phyloP scores from a whole-genome alignment of 2,113 vertebrate genomes.

The Herpailurus yagouaroundi region DNA sequence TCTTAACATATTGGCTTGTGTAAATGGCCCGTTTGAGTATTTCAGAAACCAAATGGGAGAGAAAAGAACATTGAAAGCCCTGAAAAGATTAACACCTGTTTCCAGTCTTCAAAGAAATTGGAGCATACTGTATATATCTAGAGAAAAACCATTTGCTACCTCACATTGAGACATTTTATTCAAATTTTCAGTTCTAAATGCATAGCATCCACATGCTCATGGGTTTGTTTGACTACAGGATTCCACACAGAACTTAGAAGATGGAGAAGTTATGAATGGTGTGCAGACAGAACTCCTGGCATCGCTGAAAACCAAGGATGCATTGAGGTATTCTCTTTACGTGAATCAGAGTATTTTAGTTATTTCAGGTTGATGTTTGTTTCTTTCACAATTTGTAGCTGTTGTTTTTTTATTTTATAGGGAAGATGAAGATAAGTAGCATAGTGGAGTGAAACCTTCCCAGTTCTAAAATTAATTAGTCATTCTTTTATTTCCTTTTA shows the following conservation, averaged over 20 bases:
- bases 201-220: constrained; percentile 23
- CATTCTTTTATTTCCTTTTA: not conserved
- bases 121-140: not conserved
- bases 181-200: constrained; percentile 41
- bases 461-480: constrained; percentile 9
- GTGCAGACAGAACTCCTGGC: constrained; percentile 76
- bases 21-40: constrained; percentile 51
- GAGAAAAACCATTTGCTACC: not conserved
- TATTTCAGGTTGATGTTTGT: not conserved
- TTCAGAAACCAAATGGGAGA: constrained; percentile 46
- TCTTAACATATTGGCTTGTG: constrained; percentile 42
- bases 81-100: constrained; percentile 50
- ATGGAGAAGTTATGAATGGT: constrained; percentile 77
- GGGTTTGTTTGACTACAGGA: constrained; percentile 81
- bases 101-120: constrained; percentile 43
- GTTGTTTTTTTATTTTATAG: constrained; percentile 4
- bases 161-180: not conserved
- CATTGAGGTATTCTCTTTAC: constrained; percentile 81
- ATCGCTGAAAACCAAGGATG: constrained; percentile 69
- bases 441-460: not conserved
- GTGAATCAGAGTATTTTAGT: not conserved
- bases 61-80: constrained; percentile 41
- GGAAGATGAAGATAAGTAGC: not conserved
- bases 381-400: not conserved
- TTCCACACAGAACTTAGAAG: constrained; percentile 80